Evolutionary conservation across 2,888 invertebrate species (phyloP), one percentile per base, ranked within the genome.

Genomic region (Eupithecia subfuscata): DNA sequence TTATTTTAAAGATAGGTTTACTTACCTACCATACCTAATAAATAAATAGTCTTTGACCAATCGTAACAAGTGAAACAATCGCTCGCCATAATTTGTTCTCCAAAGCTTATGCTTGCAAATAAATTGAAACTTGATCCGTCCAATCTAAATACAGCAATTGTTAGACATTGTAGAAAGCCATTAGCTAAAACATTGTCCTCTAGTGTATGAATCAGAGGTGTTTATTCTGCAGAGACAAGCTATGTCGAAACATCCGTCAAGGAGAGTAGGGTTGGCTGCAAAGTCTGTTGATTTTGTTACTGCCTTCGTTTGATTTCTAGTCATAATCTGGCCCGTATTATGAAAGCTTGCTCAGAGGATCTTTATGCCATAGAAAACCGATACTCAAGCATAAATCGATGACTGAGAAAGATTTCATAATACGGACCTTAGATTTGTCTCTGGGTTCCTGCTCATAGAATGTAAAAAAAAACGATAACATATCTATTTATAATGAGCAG

Each of bases 191-290:
- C 86, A 86, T 84, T 84, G 84, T 82, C 82, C 83, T 81, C 77
- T n/a, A 86, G 86, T 86, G 86, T 88, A 90, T 91, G 91, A 91
- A 89, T 92, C 91, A 92, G 90, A 89, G 87, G 88, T 90, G 88
- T 90, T 90, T 87, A 87, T 89, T 86, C 86, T 87, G 87, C 85
- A 84, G 80, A 82, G 85, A 86, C 87, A 85, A 82, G 87, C 84
- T 87, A 85, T 91, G 91, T 91, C 86, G 89, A 89, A 90, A 90
- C 91, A 89, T 91, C 91, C 88, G 87, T 90, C 91, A 88, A 16
- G 84, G 80, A 78, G 22, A 67, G 40, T 80, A 82, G 82, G 82
- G 82, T 64, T 82, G 79, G 6, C 78, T 45, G 25, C 67, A 60
- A 16, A 11, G n/a, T 9, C n/a, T 69, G 9, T 34, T 16, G 25